These are phyloP conservation scores for Meliscaeva auricollis DNA, from an alignment of 2,888 invertebrate species.

Conservation along the genomic window DNA sequence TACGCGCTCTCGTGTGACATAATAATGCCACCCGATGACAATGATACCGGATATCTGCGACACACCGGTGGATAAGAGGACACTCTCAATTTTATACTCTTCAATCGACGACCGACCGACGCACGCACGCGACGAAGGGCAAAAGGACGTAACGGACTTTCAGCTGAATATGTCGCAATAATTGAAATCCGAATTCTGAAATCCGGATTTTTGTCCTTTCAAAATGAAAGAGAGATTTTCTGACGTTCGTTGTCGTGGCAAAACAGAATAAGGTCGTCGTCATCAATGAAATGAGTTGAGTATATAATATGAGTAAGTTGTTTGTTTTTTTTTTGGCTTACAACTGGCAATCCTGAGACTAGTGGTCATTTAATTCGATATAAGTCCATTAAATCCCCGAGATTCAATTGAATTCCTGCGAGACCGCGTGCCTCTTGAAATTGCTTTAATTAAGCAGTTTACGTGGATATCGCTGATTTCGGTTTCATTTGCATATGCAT, in stretches of 20 bases:
- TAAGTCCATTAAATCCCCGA: slow-evolving; percentile 61
- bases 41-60: slow-evolving; percentile 66
- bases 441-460: slow-evolving; percentile 62
- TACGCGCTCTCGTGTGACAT: slow-evolving; percentile 62
- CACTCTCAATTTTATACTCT: slow-evolving; percentile 47
- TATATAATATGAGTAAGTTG: slow-evolving; percentile 7
- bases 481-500: slow-evolving; percentile 44
- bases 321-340: slow-evolving; percentile 3
- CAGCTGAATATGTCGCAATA: slow-evolving; percentile 60
- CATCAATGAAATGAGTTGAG: neutral
- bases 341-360: slow-evolving; percentile 31
- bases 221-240: slow-evolving; percentile 11
- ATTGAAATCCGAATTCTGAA: slow-evolving; percentile 57
- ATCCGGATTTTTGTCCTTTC: slow-evolving; percentile 16
- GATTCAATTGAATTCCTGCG: slow-evolving; percentile 50
- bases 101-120: slow-evolving; percentile 47
- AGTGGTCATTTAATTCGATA: slow-evolving; percentile 59
- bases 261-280: slow-evolving; percentile 10
- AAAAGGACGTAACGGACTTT: slow-evolving; percentile 55
- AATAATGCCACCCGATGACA: slow-evolving; percentile 69
- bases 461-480: slow-evolving; percentile 47
- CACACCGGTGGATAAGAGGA: slow-evolving; percentile 61
- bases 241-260: neutral
- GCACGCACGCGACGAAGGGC: no score
- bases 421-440: slow-evolving; percentile 52